Evolutionary conservation across 1,140 invertebrate species (phyloP), one percentile per base, ranked within the genome.

Genomic region (Eupristina koningsbergeri): DNA sequence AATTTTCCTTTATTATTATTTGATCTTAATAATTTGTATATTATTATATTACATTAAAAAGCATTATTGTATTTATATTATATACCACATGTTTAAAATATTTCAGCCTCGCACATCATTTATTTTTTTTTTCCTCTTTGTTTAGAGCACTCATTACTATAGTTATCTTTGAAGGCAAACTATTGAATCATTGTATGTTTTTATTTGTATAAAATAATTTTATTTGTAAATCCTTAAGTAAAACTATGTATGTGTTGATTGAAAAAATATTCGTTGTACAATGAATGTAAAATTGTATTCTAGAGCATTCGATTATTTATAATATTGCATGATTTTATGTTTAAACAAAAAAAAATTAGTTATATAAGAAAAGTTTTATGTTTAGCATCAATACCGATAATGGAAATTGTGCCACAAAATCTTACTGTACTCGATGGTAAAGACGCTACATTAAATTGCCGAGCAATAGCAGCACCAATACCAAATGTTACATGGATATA

Each of bases 401-500:
- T 98, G 95, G 95, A 96, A 91, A 93, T 92, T 39, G 93, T 95
- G 61, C 98, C 98, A 3, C 93, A 95, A 89, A 98, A 99, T 94
- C 91, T 96, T 29, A 98, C 97, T 3, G 95, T 98, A 81, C 92
- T 98, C 83, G 98, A 98, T 92, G 97, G 97, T 31, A 97, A 97
- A 91, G 97, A 98, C 93, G 97, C 96, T 53, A 96, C 96, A 31
- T 94, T 99, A 80, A 94, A 93, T 31, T 99, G 98, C 91, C 93
- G 96, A 87, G 97, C 97, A 19, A 94, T 95, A 45, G 98, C 98
- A 58, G 97, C 98, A 3, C 98, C 98, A 26, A 94, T 95, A 84
- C 98, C 98, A 3, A 97, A 96, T 88, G 94, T 96, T n/a, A 97
- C 96, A 13, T 99, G 98, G 98, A 95, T 96, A 88, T 96, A 96